Conservation (phyloP, 1,140 invertebrate genomes). For the Physella acuta region DNA sequence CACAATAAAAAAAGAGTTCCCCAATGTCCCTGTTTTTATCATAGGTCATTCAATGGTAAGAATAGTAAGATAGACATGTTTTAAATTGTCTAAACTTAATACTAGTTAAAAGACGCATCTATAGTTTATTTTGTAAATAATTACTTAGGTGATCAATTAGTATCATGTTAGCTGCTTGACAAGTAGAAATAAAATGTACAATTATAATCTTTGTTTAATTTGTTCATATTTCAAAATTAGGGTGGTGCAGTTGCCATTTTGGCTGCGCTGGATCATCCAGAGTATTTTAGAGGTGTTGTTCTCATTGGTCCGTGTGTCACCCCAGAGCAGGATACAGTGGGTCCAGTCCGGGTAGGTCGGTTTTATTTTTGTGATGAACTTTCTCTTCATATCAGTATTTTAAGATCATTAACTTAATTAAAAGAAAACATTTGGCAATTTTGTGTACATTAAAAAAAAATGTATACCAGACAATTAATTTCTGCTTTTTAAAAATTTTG, state of each 20-base stretch:
- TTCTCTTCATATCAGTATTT: too few species aligned
- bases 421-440: too few species aligned
- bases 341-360: slow-evolving; percentile 11
- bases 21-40: slow-evolving; percentile 51
- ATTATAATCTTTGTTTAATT: too few species aligned
- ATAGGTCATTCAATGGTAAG: slow-evolving; percentile 62
- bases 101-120: too few species aligned
- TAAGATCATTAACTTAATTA: too few species aligned
- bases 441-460: slow-evolving; percentile 1
- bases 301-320: slow-evolving; percentile 17
- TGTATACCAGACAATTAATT: neutral
- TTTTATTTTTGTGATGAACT: too few species aligned
- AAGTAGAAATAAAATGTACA: too few species aligned
- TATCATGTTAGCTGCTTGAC: too few species aligned
- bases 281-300: slow-evolving; percentile 38
- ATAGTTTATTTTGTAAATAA: too few species aligned
- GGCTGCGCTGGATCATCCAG: slow-evolving; percentile 39
- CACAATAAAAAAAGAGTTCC: slow-evolving; percentile 43
- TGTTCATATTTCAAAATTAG: slow-evolving; percentile 37
- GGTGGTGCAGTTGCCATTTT: slow-evolving; percentile 53
- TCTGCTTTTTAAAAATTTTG: neutral
- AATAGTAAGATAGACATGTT: neutral
- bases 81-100: neutral
- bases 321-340: slow-evolving; percentile 15
- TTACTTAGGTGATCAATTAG: too few species aligned